These are phyloP conservation scores for Eulemur rufifrons DNA, from an alignment of 2,113 vertebrate species.

Conservation along the genomic window DNA sequence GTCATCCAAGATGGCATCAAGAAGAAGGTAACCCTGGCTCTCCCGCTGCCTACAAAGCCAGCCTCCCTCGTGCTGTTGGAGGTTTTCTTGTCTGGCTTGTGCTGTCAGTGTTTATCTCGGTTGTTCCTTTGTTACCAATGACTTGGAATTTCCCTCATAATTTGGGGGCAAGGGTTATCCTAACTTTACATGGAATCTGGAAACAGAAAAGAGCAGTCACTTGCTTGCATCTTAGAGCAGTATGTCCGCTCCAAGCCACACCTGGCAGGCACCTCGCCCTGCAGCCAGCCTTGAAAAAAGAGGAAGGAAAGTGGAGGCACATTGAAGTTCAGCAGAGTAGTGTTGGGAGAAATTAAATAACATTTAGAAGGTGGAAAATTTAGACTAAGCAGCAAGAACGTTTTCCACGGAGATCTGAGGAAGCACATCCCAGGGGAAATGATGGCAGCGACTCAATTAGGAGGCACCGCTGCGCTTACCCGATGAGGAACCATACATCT, in stretches of 20 bases:
- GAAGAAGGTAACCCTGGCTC: constrained; percentile 87
- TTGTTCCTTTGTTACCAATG: neutral
- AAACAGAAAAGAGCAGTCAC: neutral
- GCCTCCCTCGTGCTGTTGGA: fast-evolving
- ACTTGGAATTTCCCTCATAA: neutral
- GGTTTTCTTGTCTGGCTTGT: neutral
- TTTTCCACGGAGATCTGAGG: neutral
- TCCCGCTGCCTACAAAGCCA: fast-evolving
- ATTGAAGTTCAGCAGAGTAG: neutral
- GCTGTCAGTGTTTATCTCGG: neutral
- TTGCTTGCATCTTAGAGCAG: neutral
- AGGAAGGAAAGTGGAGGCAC: neutral
- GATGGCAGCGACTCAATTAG: neutral
- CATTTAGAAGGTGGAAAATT: neutral
- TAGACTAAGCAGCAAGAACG: neutral
- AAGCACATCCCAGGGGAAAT: neutral
- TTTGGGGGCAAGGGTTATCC: neutral
- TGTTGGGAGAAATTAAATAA: neutral
- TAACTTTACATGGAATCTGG: neutral
- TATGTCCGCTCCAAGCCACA: neutral
- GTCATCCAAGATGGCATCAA: constrained; percentile 95
- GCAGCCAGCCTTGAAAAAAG: neutral
- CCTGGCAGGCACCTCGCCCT: neutral
- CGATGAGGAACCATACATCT: neutral
- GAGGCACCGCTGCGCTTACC: neutral